Evolutionary conservation across 2,113 vertebrate species (phyloP), one percentile per base, ranked within the genome.

Genomic region (Thamnaconus septentrionalis): DNA sequence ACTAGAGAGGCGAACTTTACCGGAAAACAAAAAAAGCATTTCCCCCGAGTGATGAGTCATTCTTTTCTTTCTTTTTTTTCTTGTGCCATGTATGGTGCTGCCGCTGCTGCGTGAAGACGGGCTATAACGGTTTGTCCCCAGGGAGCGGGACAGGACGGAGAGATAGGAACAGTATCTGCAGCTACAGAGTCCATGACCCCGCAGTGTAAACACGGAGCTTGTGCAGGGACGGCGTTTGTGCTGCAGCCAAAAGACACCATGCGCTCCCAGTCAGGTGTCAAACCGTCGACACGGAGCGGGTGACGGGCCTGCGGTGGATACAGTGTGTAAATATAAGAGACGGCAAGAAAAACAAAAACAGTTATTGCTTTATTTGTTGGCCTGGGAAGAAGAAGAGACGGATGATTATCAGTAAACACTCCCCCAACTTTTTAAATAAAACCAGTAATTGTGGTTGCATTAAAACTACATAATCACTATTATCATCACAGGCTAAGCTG

Each of bases 101-200:
- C 63, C 78, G 59, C 79, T 78, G 81, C 53, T 48, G 49, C 8
- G 40, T 62, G 44, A 56, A 53, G 56, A 64, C 43, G 11, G 60
- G 64, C 67, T 69, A 79, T 83, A 83, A 87, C 79, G 10, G 70
- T 11, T 62, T 51, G 59, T 84, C 83, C 73, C 63, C 40, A 85
- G 86, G 81, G 84, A 75, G 56, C 84, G 59, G 76, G 59, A 81
- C 72, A 73, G 3, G 48, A 51, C 47, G 39, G 63, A 86, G 76
- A 76, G 78, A 89, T 88, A 87, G 78, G 71, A 86, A 60, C 40
- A 66, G 68, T 88, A 90, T 88, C 83, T 84, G 91, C 93, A 93
- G 90, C 93, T 93, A 92, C 93, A 94, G 94, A 94, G 87, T 64
- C n/a, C 79, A 92, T 87, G 91, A 87, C 92, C 92, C 48, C 84